Evolutionary conservation across 1,140 invertebrate species (phyloP).

Genomic region (Drosophila oshimai): DNA sequence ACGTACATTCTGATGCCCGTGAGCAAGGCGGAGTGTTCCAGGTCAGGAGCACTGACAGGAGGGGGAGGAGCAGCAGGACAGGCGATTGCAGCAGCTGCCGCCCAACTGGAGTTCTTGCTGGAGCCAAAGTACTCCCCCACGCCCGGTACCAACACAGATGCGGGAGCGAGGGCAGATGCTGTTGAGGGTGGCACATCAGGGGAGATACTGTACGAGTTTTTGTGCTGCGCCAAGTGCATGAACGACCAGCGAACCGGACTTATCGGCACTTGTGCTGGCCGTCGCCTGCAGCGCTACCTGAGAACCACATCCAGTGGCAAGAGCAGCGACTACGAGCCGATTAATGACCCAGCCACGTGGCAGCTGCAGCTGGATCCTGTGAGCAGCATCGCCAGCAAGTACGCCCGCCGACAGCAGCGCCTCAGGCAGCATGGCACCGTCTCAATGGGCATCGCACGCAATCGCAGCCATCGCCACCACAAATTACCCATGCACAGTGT

Average conservation of each 20-base stretch:
- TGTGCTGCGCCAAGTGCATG: slow-evolving; percentile 82
- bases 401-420: slow-evolving; percentile 66
- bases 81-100: slow-evolving; percentile 52
- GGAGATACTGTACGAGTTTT: slow-evolving; percentile 80
- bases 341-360: slow-evolving; percentile 53
- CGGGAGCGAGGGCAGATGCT: background rate
- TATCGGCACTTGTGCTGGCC: slow-evolving; percentile 40
- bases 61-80: background rate
- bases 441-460: slow-evolving; percentile 72
- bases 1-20: slow-evolving; percentile 80
- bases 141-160: background rate
- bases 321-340: slow-evolving; percentile 14
- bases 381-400: slow-evolving; percentile 76
- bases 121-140: slow-evolving; percentile 75
- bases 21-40: slow-evolving; percentile 26
- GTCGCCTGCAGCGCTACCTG: slow-evolving; percentile 51
- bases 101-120: slow-evolving; percentile 67
- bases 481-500: slow-evolving; percentile 82
- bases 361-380: slow-evolving; percentile 66
- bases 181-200: slow-evolving; percentile 3
- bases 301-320: slow-evolving; percentile 16
- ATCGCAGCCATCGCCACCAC: slow-evolving; percentile 72
- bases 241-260: slow-evolving; percentile 64
- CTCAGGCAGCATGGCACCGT: slow-evolving; percentile 50
- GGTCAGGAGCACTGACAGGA: background rate